phyloP scores from a whole-genome alignment of 2,797 vertebrate species.

The Esox masquinongy region DNA sequence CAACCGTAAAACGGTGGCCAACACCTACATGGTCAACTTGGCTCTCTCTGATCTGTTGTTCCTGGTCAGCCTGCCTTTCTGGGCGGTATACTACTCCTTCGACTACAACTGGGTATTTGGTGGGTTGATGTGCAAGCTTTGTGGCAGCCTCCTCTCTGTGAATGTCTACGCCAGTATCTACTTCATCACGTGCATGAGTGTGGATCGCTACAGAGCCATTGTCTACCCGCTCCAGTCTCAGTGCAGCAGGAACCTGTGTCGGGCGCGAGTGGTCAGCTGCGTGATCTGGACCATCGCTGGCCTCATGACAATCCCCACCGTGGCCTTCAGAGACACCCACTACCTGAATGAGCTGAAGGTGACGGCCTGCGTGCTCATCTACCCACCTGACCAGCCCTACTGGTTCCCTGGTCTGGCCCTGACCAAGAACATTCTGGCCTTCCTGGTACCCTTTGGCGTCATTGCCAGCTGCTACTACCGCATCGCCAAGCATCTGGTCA shows the following conservation, averaged over 20 bases:
- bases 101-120: slow-evolving; percentile 74
- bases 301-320: slow-evolving; percentile 55
- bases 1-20: slow-evolving; percentile 38
- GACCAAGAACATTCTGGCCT: slow-evolving; percentile 65
- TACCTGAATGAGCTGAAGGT: slow-evolving; percentile 34
- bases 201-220: slow-evolving; percentile 64
- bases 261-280: slow-evolving; percentile 44
- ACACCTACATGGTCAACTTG: slow-evolving; percentile 70
- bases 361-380: slow-evolving; percentile 59
- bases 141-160: slow-evolving; percentile 60
- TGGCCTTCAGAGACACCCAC: slow-evolving; percentile 56
- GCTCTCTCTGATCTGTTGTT: slow-evolving; percentile 71
- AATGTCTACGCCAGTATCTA: slow-evolving; percentile 70
- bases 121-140: slow-evolving; percentile 62
- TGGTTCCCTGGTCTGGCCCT: slow-evolving; percentile 67
- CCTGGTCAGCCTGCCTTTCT: slow-evolving; percentile 69
- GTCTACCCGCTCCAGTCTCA: slow-evolving; percentile 51
- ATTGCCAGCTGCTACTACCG: slow-evolving; percentile 67
- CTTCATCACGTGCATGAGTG: slow-evolving; percentile 68
- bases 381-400: slow-evolving; percentile 38
- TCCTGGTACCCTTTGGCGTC: slow-evolving; percentile 61
- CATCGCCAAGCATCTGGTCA: slow-evolving; percentile 60
- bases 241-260: slow-evolving; percentile 42
- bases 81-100: slow-evolving; percentile 66
- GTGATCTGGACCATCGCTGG: slow-evolving; percentile 57